Base-by-base conservation (phyloP, 2,888 invertebrate species). In the Caenorhabditis virilis region DNA sequence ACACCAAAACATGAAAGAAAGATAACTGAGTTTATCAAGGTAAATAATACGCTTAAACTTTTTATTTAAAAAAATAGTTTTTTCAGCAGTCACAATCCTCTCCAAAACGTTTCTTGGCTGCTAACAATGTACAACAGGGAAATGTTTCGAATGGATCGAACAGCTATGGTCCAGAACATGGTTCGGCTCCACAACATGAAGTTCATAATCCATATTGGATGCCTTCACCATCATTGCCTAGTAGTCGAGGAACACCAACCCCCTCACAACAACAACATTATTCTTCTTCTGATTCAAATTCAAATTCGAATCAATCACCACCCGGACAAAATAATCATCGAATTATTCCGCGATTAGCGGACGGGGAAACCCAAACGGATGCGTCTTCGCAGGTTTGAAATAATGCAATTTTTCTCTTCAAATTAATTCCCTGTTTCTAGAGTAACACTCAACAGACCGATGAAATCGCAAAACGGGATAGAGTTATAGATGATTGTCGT, bases 1-100 rank as follows among this genome's bases (percentile, higher is more conserved):
- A 74, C 76, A 1, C 72, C 72, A 6, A 76, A 72, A 51, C 55
- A 59, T 15, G 74, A 73, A 27, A 49, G 72, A n/a, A 76, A 74
- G 51, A 76, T 76, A 9, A 76, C 76, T 6, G 76, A 76, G 16
- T 74, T 70, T 42, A 67, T 72, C 36, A 61, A 61, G 47, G 46
- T 57, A n/a, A 22, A 42, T 6, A 6, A 30, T 6, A 30, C n/a
- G n/a, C 6, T 30, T 9, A 30, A 6, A 9, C 6, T 6, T n/a
- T 36, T 36, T 36, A 7, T 50, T 39, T 15, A 4, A 6, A 11
- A 42, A 50, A 23, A 15, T n/a, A 9, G 18, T 23, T 15, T 50
- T 62, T 36, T 35, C 58, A 64, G 15, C 65, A 56, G n/a, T 51
- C 52, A 22, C 65, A 65, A 42, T 49, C 59, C 4, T 65, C 65